Conservation (phyloP, 2,888 invertebrate species). For the Bembecia ichneumoniformis region DNA sequence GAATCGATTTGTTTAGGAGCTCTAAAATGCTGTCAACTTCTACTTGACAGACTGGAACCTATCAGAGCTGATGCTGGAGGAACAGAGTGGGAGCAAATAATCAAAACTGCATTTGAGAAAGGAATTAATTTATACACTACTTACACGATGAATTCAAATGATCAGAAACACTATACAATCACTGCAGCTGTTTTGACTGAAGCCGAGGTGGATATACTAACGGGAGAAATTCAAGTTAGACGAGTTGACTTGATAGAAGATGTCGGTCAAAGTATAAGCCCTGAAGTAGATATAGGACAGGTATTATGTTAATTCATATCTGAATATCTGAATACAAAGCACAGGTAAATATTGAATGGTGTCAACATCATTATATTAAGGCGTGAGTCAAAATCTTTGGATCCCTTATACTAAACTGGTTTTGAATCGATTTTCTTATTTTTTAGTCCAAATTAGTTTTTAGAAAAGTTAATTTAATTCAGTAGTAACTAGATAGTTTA, state of each 20-base stretch:
- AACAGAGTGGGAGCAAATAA: background rate
- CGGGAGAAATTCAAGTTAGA: slow-evolving; percentile 77
- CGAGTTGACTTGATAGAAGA: slow-evolving; percentile 81
- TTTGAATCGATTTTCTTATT: no score
- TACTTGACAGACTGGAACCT: slow-evolving; percentile 59
- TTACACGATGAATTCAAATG: slow-evolving; percentile 32
- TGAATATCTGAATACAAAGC: no score
- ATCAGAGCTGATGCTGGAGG: background rate
- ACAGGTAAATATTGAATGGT: no score
- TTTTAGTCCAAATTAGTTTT: no score
- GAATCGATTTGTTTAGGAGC: slow-evolving; percentile 62
- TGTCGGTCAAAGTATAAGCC: slow-evolving; percentile 78
- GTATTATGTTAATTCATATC: slow-evolving; percentile 22
- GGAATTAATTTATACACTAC: background rate
- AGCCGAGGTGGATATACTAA: slow-evolving; percentile 82
- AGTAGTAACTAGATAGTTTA: slow-evolving; percentile 10
- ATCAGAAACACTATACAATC: slow-evolving; percentile 56
- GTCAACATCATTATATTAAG: no score
- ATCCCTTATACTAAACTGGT: no score
- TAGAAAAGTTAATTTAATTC: background rate
- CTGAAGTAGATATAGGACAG: slow-evolving; percentile 80
- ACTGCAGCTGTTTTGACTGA: slow-evolving; percentile 76
- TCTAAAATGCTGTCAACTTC: slow-evolving; percentile 65
- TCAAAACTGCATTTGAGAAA: background rate
- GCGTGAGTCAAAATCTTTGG: no score